phyloP scores from a whole-genome alignment of 2,888 invertebrate species.

The Macroteleia sp. region DNA sequence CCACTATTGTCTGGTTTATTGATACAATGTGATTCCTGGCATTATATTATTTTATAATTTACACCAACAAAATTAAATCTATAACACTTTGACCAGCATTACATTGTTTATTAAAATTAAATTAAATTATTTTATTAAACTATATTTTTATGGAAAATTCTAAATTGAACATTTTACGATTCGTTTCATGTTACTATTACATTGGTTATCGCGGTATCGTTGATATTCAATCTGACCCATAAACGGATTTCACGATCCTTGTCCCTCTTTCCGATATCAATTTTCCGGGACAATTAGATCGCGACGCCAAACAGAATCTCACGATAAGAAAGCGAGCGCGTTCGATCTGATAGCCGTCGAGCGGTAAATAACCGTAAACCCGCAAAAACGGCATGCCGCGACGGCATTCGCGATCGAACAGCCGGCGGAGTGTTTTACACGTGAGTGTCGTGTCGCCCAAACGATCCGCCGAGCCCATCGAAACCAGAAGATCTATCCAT shows the following conservation, averaged over 20 bases:
- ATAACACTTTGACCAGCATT: too few relatives aligned
- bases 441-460: conserved; percentile 37
- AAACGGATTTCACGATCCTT: conserved; percentile 26
- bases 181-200: too few relatives aligned
- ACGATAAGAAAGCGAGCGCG: conserved; percentile 50
- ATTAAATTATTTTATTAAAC: too few relatives aligned
- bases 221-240: too few relatives aligned
- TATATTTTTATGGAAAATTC: too few relatives aligned
- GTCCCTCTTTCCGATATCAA: conserved; percentile 32
- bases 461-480: conserved; percentile 47
- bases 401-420: conserved; percentile 37
- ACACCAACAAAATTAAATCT: too few relatives aligned
- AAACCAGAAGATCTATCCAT: conserved; percentile 62
- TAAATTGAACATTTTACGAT: too few relatives aligned
- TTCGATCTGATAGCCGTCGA: conserved; percentile 16
- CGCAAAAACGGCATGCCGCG: conserved; percentile 46
- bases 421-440: conserved; percentile 42
- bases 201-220: too few relatives aligned
- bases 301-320: conserved; percentile 26
- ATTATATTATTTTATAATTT: too few relatives aligned
- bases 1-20: too few relatives aligned
- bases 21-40: too few relatives aligned
- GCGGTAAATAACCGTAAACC: conserved; percentile 52
- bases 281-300: conserved; percentile 53
- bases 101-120: too few relatives aligned